These are phyloP conservation scores for Hymenopus coronatus DNA, from an alignment of 2,888 invertebrate species.

Conservation along the genomic window DNA sequence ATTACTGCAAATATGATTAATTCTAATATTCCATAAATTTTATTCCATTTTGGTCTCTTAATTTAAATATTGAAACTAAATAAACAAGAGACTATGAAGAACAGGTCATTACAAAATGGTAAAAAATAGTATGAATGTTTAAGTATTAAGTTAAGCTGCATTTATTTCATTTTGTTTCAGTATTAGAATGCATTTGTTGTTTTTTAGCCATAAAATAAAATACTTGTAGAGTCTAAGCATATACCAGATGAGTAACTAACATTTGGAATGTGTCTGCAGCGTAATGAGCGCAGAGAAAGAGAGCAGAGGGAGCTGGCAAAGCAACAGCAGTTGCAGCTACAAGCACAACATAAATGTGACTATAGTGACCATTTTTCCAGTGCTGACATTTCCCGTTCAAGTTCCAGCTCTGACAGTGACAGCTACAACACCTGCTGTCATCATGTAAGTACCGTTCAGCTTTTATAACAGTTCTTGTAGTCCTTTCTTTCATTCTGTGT, in stretches of 20 bases:
- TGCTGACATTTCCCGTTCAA: conserved; percentile 38
- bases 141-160: too few relatives aligned
- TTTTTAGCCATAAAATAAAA: neutral
- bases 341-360: conserved; percentile 17
- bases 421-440: conserved; percentile 9
- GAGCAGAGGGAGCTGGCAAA: conserved; percentile 80
- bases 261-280: conserved; percentile 50
- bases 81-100: too few relatives aligned
- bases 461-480: neutral
- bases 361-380: conserved; percentile 35
- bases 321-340: conserved; percentile 60
- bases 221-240: neutral
- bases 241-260: neutral
- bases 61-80: too few relatives aligned
- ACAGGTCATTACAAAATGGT: too few relatives aligned
- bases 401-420: conserved; percentile 31
- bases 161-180: too few relatives aligned
- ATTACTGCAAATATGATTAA: too few relatives aligned
- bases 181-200: too few relatives aligned
- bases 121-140: too few relatives aligned
- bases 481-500: neutral
- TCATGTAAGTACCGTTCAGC: neutral
- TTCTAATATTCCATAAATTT: too few relatives aligned
- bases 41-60: too few relatives aligned
- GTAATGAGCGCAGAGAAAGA: conserved; percentile 84